Percentiles rank a stretch among this genome's conserved stretches.
Evolutionary conservation across 2,888 invertebrate species (phyloP).

Genomic region (Ichneumoninae sp.): DNA sequence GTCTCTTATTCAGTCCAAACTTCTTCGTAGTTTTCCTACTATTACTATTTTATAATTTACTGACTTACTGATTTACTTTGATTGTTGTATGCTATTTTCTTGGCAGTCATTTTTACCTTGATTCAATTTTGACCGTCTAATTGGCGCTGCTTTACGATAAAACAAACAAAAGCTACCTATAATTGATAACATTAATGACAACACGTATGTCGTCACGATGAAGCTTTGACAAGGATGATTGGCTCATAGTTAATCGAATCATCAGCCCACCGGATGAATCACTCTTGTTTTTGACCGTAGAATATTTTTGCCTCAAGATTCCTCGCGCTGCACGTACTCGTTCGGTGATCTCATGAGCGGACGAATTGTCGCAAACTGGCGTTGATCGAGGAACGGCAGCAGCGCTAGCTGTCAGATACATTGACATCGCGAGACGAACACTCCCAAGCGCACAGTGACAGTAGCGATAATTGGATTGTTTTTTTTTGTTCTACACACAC

Average conservation of each 20-base stretch:
- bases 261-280: background rate
- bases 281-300: background rate
- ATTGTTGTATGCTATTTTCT: too few relatives aligned
- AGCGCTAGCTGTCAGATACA: conserved; percentile 54
- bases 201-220: background rate
- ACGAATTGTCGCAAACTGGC: background rate
- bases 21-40: too few relatives aligned
- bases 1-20: too few relatives aligned
- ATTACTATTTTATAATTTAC: too few relatives aligned
- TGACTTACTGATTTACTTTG: too few relatives aligned
- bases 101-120: too few relatives aligned
- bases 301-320: background rate
- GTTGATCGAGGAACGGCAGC: background rate
- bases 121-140: too few relatives aligned
- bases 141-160: too few relatives aligned
- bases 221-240: background rate
- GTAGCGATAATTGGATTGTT: conserved; percentile 27
- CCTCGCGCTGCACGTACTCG: background rate
- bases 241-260: too few relatives aligned
- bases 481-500: conserved; percentile 44
- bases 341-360: too few relatives aligned
- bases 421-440: conserved; percentile 43
- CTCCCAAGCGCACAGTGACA: conserved; percentile 44
- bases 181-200: too few relatives aligned
- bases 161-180: too few relatives aligned